A percentile compares a stretch with the other conserved stretches of the same genome.
Conservation (phyloP, 2,113 vertebrate genomes). For the Platichthys flesus region DNA sequence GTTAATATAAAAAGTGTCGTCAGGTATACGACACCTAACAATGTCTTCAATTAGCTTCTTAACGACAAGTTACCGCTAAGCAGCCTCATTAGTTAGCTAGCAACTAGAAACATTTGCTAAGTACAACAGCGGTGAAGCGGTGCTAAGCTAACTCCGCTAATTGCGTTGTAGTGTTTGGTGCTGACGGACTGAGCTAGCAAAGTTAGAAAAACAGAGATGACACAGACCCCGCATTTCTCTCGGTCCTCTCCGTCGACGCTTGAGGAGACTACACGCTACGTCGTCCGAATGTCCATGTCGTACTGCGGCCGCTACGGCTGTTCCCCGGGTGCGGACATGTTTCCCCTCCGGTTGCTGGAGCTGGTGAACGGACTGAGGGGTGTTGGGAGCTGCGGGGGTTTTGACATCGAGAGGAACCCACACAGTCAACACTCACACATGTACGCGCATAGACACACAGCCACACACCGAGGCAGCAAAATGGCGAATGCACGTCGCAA, state of each 20-base stretch:
- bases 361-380: conserved; percentile 35
- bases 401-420: conserved; percentile 52
- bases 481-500: conserved; percentile 85
- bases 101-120: neutral
- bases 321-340: conserved; percentile 28
- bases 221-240: conserved; percentile 56
- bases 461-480: conserved; percentile 76
- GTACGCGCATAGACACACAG: neutral
- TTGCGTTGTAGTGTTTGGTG: neutral
- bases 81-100: conserved; percentile 25
- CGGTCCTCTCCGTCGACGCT: conserved; percentile 41
- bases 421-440: neutral
- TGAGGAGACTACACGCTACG: conserved; percentile 24
- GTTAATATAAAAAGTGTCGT: neutral
- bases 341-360: conserved; percentile 14
- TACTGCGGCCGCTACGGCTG: conserved; percentile 19
- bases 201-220: conserved; percentile 67
- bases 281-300: conserved; percentile 43
- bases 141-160: conserved; percentile 57
- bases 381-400: conserved; percentile 60
- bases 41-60: neutral
- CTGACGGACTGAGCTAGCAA: conserved; percentile 49
- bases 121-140: neutral
- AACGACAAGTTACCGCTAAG: conserved; percentile 24
- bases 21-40: neutral